Evolutionary conservation across 1,140 invertebrate species (phyloP).

Genomic region (Temnothorax nylanderi): DNA sequence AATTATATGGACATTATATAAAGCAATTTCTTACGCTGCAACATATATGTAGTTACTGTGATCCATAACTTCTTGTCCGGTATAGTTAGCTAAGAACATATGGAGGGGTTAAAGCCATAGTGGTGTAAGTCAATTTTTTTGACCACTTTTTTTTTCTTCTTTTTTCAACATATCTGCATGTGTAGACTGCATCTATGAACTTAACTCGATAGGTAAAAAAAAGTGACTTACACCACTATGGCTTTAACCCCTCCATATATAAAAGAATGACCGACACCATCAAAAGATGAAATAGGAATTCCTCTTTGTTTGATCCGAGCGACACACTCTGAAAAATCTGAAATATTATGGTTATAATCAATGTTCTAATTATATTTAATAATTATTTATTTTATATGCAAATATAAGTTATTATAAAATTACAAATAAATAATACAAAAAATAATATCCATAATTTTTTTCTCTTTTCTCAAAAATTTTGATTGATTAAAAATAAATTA

Average conservation of each 20-base stretch:
- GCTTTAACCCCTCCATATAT: too few relatives aligned
- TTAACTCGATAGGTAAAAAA: too few relatives aligned
- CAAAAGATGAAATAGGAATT: background rate
- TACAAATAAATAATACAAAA: background rate
- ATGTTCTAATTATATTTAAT: background rate
- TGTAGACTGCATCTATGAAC: too few relatives aligned
- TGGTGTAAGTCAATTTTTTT: too few relatives aligned
- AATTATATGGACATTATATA: background rate
- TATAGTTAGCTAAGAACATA: background rate
- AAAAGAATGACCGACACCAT: background rate
- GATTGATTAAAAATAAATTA: background rate
- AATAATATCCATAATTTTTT: background rate
- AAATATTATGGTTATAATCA: background rate
- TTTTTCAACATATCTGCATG: too few relatives aligned
- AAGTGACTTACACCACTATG: too few relatives aligned
- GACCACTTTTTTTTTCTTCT: too few relatives aligned
- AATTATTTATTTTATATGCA: background rate
- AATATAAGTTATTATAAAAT: background rate
- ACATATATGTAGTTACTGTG: slow-evolving; percentile 3
- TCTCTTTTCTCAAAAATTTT: background rate
- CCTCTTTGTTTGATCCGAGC: background rate
- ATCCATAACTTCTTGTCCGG: slow-evolving; percentile 12
- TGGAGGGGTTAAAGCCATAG: too few relatives aligned
- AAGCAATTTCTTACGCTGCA: slow-evolving; percentile 2
- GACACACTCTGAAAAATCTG: background rate